Conservation (phyloP, 2,888 invertebrate species). For the Macaria liturata region DNA sequence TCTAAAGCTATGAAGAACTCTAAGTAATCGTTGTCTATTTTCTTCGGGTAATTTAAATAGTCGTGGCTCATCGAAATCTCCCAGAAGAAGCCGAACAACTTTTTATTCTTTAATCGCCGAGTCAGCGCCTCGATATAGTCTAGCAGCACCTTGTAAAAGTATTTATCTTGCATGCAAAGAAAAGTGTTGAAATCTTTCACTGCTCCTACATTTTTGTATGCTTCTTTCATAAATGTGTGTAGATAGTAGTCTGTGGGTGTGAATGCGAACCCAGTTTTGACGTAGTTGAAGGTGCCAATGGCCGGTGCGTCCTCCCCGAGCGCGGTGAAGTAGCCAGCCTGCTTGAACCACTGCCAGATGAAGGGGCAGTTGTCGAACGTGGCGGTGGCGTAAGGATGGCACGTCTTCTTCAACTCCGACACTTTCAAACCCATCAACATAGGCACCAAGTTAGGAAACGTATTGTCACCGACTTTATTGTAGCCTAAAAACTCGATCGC, state of each 20-base stretch:
- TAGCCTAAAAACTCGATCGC: conserved; percentile 93
- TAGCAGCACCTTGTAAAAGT: conserved; percentile 87
- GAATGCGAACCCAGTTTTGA: conserved; percentile 88
- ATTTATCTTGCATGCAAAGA: conserved; percentile 87
- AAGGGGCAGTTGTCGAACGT: conserved; percentile 93
- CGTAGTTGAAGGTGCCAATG: conserved; percentile 92
- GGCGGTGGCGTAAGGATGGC: conserved; percentile 82
- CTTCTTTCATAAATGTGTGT: conserved; percentile 87
- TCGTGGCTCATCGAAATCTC: conserved; percentile 93
- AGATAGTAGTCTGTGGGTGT: conserved; percentile 94
- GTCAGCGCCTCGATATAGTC: conserved; percentile 88
- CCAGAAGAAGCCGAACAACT: conserved; percentile 94
- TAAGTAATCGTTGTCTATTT: conserved; percentile 87
- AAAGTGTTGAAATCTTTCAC: conserved; percentile 85
- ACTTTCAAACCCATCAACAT: conserved; percentile 88
- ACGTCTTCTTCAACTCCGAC: conserved; percentile 84
- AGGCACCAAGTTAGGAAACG: conserved; percentile 95
- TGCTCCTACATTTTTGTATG: conserved; percentile 86
- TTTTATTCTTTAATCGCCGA: conserved; percentile 78
- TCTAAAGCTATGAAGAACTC: conserved; percentile 82
- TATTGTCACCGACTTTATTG: conserved; percentile 97
- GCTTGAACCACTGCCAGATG: conserved; percentile 91
- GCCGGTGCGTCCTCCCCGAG: conserved; percentile 92
- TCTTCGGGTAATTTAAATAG: conserved; percentile 89
- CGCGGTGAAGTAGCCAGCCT: conserved; percentile 88